Conservation (phyloP, 2,888 invertebrate genomes). For the Zele albiditarsus region DNA sequence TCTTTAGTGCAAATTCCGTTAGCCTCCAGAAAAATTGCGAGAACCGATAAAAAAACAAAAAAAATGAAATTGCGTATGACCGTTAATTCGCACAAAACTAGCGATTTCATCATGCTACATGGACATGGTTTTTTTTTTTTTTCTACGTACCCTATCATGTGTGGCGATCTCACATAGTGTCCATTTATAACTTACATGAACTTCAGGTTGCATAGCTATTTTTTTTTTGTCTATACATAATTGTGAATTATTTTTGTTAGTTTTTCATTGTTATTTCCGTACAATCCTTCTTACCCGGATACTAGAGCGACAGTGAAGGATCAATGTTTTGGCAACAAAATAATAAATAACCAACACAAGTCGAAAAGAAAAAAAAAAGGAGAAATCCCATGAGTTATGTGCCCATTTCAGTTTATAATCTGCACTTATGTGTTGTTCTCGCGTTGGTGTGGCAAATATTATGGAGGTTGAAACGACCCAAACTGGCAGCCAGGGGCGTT, state of each 20-base stretch:
- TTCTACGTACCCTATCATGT: not conserved
- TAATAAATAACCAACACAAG: conserved; percentile 14
- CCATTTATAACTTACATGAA: not conserved
- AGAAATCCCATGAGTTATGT: conserved; percentile 58
- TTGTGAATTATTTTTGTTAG: not conserved
- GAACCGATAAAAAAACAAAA: not conserved
- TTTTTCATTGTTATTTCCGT: not conserved
- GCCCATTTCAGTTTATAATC: conserved; percentile 66
- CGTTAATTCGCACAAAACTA: not conserved
- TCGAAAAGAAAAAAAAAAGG: not conserved
- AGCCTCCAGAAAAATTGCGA: not conserved
- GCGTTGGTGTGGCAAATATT: conserved; percentile 55
- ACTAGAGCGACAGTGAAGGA: conserved; percentile 27
- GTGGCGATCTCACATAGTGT: not conserved
- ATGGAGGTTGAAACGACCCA: conserved; percentile 60
- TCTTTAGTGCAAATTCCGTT: not conserved
- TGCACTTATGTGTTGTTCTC: conserved; percentile 57
- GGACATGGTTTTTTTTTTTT: not conserved
- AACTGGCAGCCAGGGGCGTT: conserved; percentile 63
- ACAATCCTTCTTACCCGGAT: not conserved
- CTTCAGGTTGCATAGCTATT: not conserved
- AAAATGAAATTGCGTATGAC: not conserved
- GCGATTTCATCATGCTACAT: not conserved
- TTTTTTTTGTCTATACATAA: not conserved
- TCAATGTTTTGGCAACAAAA: conserved; percentile 17